Conservation (phyloP, 2,797 vertebrate species). For the Brachymystax lenok region DNA sequence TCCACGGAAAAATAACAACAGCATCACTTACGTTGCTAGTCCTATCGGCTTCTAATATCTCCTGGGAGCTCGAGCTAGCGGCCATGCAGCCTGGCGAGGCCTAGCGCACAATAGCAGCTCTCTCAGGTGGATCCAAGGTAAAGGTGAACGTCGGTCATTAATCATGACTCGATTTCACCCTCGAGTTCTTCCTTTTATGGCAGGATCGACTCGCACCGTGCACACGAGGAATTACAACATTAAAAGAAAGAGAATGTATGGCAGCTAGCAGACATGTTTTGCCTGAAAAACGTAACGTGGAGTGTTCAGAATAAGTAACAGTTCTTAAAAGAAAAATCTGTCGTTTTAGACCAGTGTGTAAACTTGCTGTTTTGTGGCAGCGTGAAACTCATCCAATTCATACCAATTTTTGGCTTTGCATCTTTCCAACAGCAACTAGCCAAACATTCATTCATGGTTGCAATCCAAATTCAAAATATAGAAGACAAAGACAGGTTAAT, state of each 20-base stretch:
- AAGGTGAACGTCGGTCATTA: constrained; percentile 66
- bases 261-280: neutral
- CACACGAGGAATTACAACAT: constrained; percentile 63
- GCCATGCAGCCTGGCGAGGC: constrained; percentile 12
- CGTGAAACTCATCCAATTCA: neutral
- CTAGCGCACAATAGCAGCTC: constrained; percentile 36
- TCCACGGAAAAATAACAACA: neutral
- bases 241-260: constrained; percentile 2
- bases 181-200: constrained; percentile 54
- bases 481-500: neutral
- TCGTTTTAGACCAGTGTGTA: neutral
- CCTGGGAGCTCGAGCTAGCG: neutral
- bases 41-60: neutral
- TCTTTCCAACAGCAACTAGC: neutral
- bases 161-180: constrained; percentile 53
- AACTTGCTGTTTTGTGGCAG: neutral
- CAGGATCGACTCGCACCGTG: constrained; percentile 51
- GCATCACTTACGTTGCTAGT: neutral
- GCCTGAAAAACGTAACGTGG: neutral
- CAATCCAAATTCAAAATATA: neutral
- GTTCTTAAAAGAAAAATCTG: neutral
- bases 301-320: neutral
- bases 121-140: constrained; percentile 67
- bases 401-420: neutral
- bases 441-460: neutral